Conservation (phyloP, 2,797 vertebrate genomes). For the Lagorchestes hirsutus region DNA sequence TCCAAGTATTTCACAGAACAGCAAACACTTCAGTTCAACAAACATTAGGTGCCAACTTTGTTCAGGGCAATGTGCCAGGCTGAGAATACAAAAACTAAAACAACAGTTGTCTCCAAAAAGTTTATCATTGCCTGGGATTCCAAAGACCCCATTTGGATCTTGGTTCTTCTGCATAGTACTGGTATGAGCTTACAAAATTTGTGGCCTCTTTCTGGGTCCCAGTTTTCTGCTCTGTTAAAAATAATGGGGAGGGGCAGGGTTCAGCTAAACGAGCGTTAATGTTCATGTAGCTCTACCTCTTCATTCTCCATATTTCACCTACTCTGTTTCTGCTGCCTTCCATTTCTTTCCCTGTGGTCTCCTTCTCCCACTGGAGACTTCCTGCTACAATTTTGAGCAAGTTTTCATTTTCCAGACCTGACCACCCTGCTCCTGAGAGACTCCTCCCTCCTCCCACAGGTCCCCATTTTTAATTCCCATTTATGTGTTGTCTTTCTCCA, state of each 20-base stretch:
- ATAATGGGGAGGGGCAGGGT: background rate
- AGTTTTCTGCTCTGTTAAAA: background rate
- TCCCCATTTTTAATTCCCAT: background rate
- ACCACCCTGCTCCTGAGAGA: background rate
- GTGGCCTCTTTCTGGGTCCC: background rate
- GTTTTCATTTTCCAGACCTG: background rate
- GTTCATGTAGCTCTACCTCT: background rate
- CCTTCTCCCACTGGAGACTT: background rate
- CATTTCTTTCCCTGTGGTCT: background rate
- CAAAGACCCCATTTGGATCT: background rate
- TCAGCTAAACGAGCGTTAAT: background rate
- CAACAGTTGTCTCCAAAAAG: background rate
- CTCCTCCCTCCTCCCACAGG: background rate
- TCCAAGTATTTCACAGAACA: background rate
- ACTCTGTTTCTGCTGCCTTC: background rate
- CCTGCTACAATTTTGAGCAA: background rate
- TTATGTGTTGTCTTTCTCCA: background rate
- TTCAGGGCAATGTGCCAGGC: background rate
- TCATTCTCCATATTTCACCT: background rate
- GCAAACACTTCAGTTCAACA: background rate
- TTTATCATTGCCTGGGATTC: background rate
- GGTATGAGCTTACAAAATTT: background rate
- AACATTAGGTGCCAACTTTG: background rate
- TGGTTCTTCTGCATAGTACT: background rate
- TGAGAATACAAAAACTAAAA: background rate